Conservation (phyloP, 2,888 invertebrate genomes). For the Spodoptera picta region DNA sequence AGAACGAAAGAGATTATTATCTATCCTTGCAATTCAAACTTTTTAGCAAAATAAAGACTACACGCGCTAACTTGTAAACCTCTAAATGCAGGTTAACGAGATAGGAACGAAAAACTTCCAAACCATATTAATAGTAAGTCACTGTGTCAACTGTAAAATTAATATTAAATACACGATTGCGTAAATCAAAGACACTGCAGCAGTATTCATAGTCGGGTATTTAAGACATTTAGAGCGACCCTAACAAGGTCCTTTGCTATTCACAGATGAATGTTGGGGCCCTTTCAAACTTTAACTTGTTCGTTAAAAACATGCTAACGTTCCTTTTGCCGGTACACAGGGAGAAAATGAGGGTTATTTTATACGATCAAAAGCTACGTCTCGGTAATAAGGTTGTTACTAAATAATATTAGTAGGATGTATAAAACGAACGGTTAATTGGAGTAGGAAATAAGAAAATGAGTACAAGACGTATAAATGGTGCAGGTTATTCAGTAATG, state of each 20-base stretch:
- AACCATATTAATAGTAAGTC: constrained; percentile 47
- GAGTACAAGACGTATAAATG: constrained; percentile 24
- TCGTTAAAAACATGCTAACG: constrained; percentile 77
- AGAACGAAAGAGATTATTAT: too few relatives aligned
- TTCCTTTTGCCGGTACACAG: constrained; percentile 66
- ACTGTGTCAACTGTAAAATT: constrained; percentile 64
- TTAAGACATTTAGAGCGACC: constrained; percentile 78
- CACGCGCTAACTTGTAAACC: too few relatives aligned
- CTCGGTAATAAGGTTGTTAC: constrained; percentile 72
- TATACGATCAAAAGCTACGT: constrained; percentile 69
- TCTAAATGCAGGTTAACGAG: background rate
- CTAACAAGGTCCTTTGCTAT: constrained; percentile 82
- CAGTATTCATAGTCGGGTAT: constrained; percentile 72
- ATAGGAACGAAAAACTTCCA: constrained; percentile 3
- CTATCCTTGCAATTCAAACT: too few relatives aligned
- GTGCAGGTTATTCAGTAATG: constrained; percentile 17
- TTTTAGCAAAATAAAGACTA: too few relatives aligned
- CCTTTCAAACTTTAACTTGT: constrained; percentile 76
- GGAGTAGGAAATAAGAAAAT: constrained; percentile 52
- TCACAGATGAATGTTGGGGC: constrained; percentile 76
- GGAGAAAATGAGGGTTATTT: constrained; percentile 73
- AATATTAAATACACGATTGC: constrained; percentile 66
- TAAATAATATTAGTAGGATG: constrained; percentile 57
- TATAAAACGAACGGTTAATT: constrained; percentile 61
- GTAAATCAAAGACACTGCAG: constrained; percentile 62